phyloP scores from a whole-genome alignment of 2,113 vertebrate genomes.

The Malurus alboscapulatus region DNA sequence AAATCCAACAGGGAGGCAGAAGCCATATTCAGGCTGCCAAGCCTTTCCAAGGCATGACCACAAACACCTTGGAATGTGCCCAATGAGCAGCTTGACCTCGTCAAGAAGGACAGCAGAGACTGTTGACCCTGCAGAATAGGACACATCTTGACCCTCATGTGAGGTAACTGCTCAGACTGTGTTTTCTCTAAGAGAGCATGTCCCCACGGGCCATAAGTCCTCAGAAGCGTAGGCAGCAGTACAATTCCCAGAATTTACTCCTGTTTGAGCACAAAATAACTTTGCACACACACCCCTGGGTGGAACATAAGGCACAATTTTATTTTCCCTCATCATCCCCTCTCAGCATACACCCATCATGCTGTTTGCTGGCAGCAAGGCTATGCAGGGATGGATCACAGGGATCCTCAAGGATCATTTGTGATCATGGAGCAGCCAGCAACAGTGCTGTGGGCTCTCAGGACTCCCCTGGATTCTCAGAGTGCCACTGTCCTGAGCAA shows the following conservation, averaged over 20 bases:
- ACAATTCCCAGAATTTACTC: neutral
- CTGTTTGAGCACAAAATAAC: neutral
- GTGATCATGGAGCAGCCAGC: neutral
- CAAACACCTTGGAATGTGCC: neutral
- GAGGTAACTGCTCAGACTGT: neutral
- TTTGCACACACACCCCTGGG: neutral
- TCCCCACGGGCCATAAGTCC: neutral
- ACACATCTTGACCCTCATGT: neutral
- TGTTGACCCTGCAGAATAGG: neutral
- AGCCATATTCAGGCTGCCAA: neutral
- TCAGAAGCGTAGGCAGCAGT: neutral
- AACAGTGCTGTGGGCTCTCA: neutral
- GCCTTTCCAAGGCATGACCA: neutral
- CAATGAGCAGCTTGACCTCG: neutral
- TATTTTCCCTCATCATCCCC: neutral
- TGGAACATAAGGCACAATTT: constrained; percentile 35
- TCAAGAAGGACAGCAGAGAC: neutral
- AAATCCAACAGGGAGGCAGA: neutral
- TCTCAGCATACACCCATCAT: neutral
- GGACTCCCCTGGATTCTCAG: constrained; percentile 64
- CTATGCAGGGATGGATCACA: rapidly evolving
- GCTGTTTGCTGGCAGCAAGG: neutral
- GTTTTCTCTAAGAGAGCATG: neutral
- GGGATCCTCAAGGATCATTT: neutral
- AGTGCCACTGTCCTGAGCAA: constrained; percentile 84